Evolutionary conservation across 2,797 vertebrate genomes (phyloP).

Genomic region (Bucorvus abyssinicus): DNA sequence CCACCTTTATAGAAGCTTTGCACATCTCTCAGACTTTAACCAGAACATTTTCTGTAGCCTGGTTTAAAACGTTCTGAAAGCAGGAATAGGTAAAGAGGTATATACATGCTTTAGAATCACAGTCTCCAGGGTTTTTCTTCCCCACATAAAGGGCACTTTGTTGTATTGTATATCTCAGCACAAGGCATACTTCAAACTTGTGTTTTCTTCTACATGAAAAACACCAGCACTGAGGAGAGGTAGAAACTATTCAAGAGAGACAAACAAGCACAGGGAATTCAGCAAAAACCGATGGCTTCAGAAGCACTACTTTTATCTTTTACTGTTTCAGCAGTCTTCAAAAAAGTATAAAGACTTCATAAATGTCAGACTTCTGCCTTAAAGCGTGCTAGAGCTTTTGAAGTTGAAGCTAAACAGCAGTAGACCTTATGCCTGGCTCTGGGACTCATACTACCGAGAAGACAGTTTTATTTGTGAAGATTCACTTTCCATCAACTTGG

Average conservation of each 20-base stretch:
- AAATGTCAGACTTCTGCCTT: constrained; percentile 28
- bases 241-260: not conserved
- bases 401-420: not conserved
- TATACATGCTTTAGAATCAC: not conserved
- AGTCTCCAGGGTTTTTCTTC: not conserved
- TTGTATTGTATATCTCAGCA: not conserved
- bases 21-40: not conserved
- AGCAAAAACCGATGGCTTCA: not conserved
- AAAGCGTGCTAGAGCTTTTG: not conserved
- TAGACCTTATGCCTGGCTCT: not conserved
- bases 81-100: not conserved
- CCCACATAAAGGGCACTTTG: not conserved
- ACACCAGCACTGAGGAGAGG: not conserved
- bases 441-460: not conserved
- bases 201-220: constrained; percentile 9
- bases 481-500: not conserved
- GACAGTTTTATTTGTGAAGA: not conserved
- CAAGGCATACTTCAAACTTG: constrained; percentile 5
- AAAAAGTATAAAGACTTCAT: constrained; percentile 19
- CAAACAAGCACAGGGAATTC: not conserved
- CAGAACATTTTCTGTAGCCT: not conserved
- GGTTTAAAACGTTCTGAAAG: constrained; percentile 9
- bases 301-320: constrained; percentile 12
- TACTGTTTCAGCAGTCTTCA: not conserved
- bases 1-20: not conserved